Evolutionary conservation across 2,888 invertebrate genomes (phyloP), one percentile per base, ranked within the genome.

Genomic region (Choristoneura rosaceana): DNA sequence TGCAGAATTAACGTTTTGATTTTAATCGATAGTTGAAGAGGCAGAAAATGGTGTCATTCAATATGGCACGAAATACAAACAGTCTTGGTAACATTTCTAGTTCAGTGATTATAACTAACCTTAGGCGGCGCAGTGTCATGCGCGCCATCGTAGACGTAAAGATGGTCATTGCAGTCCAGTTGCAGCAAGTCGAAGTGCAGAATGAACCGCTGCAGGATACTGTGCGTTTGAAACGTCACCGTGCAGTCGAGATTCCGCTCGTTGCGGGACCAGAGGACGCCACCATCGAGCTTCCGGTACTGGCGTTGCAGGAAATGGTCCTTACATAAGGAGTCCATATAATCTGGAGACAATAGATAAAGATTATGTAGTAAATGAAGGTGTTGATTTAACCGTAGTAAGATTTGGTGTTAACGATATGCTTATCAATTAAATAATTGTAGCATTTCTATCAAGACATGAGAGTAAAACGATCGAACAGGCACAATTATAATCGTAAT

Each of bases 221-320:
- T 98, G 94, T 98, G 98, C 80, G 98, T 98, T 94, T 98, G 98
- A 93, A 98, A 98, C 76, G 98, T 98, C 88, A 98, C 97, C 82
- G 97, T 96, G 95, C 98, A 98, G 93, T 98, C 97, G 84, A 98
- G 95, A 90, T 98, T 97, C 78, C 97, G 95, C 92, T 98, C 98
- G 91, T 98, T 98, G 87, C 97, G 96, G 34, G 98, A 98, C 95
- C 96, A 97, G 70, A 98, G 95, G 73, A 98, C 97, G 10, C 98
- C 98, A 58, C 98, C 98, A 87, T 98, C 98, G 82, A 98, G 96
- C 94, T 98, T 98, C 77, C 98, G 95, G 93, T 98, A 98, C 82
- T 98, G 95, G 78, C 97, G 97, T 87, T 97, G 97, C 77, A 98
- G 95, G 90, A 97, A 98, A 91, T 98, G 97, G 90, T 97, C 97